These are phyloP conservation scores for Erebia palarica DNA, from an alignment of 2,888 invertebrate species.

Conservation along the genomic window DNA sequence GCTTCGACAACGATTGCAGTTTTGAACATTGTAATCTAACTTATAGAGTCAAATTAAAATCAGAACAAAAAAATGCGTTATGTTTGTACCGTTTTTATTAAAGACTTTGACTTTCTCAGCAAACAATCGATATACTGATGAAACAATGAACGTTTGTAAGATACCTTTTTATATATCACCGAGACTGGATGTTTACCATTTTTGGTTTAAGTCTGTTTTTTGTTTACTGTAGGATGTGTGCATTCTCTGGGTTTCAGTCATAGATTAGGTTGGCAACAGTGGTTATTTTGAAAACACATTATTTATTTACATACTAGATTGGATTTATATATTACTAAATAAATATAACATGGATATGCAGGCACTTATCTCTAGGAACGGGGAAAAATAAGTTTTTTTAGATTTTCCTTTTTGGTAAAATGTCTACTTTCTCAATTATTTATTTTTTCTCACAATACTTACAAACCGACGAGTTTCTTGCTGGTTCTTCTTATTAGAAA, in stretches of 20 bases:
- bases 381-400: too few species aligned
- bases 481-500: too few species aligned
- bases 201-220: conserved; percentile 1
- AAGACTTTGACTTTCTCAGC: neutral
- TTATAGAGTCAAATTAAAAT: neutral
- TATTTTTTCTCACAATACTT: too few species aligned
- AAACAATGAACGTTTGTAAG: neutral
- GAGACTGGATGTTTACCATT: conserved; percentile 31
- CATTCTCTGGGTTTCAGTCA: conserved; percentile 4
- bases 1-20: neutral
- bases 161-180: conserved; percentile 23
- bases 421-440: too few species aligned
- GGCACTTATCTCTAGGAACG: too few species aligned
- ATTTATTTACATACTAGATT: neutral
- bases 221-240: conserved; percentile 6
- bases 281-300: neutral
- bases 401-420: too few species aligned
- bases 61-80: neutral
- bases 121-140: neutral
- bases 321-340: too few species aligned
- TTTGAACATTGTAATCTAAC: conserved; percentile 1
- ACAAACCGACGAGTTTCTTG: too few species aligned
- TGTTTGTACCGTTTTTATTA: neutral
- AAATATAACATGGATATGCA: too few species aligned
- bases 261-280: neutral